These are phyloP conservation scores for Barbus barbus DNA, from an alignment of 2,113 vertebrate genomes.

Conservation along the genomic window DNA sequence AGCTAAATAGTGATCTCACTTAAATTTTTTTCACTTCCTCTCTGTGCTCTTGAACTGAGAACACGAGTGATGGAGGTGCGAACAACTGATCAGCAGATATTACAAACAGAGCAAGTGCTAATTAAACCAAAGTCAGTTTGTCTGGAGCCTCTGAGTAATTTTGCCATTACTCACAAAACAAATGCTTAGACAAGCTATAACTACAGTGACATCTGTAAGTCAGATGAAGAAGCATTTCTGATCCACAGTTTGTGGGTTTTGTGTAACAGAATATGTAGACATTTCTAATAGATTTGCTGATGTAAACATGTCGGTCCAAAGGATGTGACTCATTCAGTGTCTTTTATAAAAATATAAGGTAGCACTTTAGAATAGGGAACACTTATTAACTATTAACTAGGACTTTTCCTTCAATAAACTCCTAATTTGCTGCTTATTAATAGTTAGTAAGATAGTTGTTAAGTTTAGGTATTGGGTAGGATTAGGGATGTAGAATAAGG, in stretches of 20 bases:
- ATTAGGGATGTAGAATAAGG: no score
- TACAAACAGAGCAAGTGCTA: constrained; percentile 38
- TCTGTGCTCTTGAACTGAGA: constrained; percentile 8
- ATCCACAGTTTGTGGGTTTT: background rate
- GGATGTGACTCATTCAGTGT: no score
- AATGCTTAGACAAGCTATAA: background rate
- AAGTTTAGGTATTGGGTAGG: no score
- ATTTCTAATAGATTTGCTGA: background rate
- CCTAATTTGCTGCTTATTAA: no score
- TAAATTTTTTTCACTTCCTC: background rate
- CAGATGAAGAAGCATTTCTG: background rate
- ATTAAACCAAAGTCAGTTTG: constrained; percentile 29
- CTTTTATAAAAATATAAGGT: no score
- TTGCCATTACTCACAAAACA: constrained; percentile 20
- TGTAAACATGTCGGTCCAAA: no score
- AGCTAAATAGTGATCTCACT: background rate
- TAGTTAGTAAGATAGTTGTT: no score
- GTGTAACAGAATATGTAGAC: background rate
- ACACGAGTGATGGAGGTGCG: constrained; percentile 2
- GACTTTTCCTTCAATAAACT: no score
- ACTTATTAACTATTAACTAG: no score
- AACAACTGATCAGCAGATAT: constrained; percentile 32
- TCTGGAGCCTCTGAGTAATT: background rate
- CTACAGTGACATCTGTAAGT: constrained; percentile 1
- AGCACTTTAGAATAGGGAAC: no score